Conservation (phyloP, 2,113 vertebrate species). For the Tetrax tetrax region DNA sequence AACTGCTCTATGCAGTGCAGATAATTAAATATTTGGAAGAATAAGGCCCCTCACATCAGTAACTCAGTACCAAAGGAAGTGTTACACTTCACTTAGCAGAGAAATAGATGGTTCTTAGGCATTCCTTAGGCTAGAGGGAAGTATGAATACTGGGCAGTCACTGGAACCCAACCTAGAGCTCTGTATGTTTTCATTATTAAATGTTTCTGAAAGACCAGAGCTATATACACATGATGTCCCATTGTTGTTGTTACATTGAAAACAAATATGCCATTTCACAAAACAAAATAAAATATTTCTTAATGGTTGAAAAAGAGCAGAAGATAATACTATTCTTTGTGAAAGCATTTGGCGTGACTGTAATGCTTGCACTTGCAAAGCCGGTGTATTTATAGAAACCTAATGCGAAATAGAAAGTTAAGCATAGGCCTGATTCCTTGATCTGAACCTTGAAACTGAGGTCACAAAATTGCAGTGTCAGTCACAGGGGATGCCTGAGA, state of each 20-base stretch:
- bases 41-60: background rate
- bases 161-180: background rate
- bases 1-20: background rate
- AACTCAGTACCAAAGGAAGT: background rate
- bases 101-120: background rate
- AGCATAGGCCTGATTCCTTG: constrained; percentile 2
- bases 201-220: background rate
- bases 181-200: background rate
- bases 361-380: background rate
- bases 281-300: background rate
- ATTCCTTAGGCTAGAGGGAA: background rate
- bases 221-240: background rate
- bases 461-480: constrained; percentile 51
- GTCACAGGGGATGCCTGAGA: background rate
- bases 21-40: background rate
- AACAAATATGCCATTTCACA: background rate
- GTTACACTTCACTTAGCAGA: background rate
- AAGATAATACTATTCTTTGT: background rate
- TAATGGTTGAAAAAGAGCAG: background rate
- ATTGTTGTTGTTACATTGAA: background rate
- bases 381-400: constrained; percentile 37
- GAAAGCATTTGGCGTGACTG: background rate
- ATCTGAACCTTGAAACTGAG: constrained; percentile 23
- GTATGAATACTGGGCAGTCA: background rate
- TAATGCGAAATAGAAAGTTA: constrained; percentile 58